Evolutionary conservation across 2,113 vertebrate species (phyloP), one percentile per base, ranked within the genome.

Genomic region (Hippocampus abdominalis): DNA sequence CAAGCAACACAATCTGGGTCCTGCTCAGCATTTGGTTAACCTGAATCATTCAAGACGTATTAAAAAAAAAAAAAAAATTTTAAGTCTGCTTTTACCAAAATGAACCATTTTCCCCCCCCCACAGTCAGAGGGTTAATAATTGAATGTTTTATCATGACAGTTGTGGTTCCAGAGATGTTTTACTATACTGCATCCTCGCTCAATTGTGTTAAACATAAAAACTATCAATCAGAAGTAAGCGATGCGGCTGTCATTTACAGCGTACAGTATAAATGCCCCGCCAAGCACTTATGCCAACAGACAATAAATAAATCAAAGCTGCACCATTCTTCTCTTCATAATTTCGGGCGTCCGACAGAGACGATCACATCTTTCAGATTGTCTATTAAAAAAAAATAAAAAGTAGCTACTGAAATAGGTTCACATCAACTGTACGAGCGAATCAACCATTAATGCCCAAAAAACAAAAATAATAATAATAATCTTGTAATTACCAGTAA

Each of bases 291-390:
- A 23, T 27, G 54, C 23, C 54, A 56, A 56, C 10, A 25, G 23
- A 56, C n/a, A 56, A 20, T 12, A 56, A 56, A 56, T 56, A 56
- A 56, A 56, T 56, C 54, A 57, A 56, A 57, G 54, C 54, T 57
- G 54, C 11, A 15, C 13, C 23, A n/a, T 54, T 21, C 51, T 11
- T 54, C 21, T 57, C 27, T 57, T 57, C 23, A 57, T 57, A 1
- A 27, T 57, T 57, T 57, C 11, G 6, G n/a, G 21, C 21, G 2
- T 54, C 51, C 10, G 9, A 54, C 51, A n/a, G 11, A 25, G 54
- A 27, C n/a, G 1, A 54, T 54, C 9, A 3, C 54, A 57, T 57
- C 23, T 27, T 57, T 57, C n/a, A 25, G 12, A 4, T 15, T 4
- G 11, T 15, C 25, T 57, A 15, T 27, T 54, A 53, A 8, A 0